phyloP scores from a whole-genome alignment of 2,888 invertebrate genomes.

The Tetramorium bicarinatum region DNA sequence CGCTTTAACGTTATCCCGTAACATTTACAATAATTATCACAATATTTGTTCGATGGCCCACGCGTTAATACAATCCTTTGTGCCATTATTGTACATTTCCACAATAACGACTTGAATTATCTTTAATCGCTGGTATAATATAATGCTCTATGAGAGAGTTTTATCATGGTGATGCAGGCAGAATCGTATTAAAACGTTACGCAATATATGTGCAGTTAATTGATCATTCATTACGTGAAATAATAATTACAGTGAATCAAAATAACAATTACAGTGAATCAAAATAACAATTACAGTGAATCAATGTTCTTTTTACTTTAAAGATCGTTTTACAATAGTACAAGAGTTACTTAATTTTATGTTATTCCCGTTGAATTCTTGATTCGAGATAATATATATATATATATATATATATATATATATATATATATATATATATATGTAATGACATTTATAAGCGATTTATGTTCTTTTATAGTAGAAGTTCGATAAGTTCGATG shows the following conservation, averaged over 20 bases:
- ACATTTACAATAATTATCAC: slow-evolving; percentile 18
- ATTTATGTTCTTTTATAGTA: background rate
- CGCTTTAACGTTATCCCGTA: slow-evolving; percentile 12
- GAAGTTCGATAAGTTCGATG: background rate
- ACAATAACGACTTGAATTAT: slow-evolving; percentile 15
- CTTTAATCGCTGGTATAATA: background rate
- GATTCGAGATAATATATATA: background rate
- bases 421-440: too few species aligned
- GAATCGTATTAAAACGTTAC: slow-evolving; percentile 21
- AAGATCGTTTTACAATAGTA: background rate
- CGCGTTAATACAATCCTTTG: slow-evolving; percentile 20
- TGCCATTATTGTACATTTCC: background rate
- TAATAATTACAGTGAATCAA: slow-evolving; percentile 12
- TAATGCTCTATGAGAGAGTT: background rate
- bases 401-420: background rate
- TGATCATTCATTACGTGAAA: slow-evolving; percentile 31
- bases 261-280: slow-evolving; percentile 19
- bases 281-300: slow-evolving; percentile 14
- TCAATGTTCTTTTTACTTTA: background rate
- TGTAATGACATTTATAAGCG: slow-evolving; percentile 7
- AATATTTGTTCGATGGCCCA: background rate
- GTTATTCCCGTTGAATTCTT: background rate
- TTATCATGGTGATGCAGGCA: slow-evolving; percentile 15
- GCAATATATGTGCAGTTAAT: background rate
- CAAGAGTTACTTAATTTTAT: background rate